Evolutionary conservation across 2,888 invertebrate species (phyloP).

Genomic region (Trissonchulus sp.): DNA sequence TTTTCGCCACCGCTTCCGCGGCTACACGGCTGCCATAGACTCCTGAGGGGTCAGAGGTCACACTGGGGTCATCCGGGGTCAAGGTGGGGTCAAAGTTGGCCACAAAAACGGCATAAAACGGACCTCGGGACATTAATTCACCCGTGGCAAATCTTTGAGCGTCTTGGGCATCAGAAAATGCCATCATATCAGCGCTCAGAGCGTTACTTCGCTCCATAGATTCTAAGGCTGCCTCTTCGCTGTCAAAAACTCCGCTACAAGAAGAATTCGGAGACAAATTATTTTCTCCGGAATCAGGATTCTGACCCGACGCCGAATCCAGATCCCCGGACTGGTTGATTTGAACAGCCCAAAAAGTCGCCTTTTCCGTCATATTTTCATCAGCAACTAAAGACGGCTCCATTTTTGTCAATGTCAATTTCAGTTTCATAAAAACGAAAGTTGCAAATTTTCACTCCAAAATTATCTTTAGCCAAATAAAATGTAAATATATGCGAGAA

Average conservation of each 20-base stretch:
- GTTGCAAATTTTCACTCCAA: no score
- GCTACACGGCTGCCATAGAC: neutral
- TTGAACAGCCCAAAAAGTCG: no score
- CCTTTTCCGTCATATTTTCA: no score
- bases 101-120: slow-evolving; percentile 25
- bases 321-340: no score
- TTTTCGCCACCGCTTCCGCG: neutral
- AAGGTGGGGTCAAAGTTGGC: neutral
- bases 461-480: no score
- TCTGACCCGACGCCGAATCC: no score
- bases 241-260: neutral
- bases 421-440: no score
- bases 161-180: neutral
- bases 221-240: neutral
- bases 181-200: neutral
- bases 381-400: no score
- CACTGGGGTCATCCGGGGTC: neutral
- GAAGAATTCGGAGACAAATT: no score
- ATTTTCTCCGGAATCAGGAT: no score
- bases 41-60: neutral
- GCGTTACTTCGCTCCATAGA: neutral
- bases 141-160: neutral
- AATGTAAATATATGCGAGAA: no score
- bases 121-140: neutral
- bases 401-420: no score